These are phyloP conservation scores for Drosophila sucinea DNA, from an alignment of 1,140 invertebrate species.

Conservation along the genomic window DNA sequence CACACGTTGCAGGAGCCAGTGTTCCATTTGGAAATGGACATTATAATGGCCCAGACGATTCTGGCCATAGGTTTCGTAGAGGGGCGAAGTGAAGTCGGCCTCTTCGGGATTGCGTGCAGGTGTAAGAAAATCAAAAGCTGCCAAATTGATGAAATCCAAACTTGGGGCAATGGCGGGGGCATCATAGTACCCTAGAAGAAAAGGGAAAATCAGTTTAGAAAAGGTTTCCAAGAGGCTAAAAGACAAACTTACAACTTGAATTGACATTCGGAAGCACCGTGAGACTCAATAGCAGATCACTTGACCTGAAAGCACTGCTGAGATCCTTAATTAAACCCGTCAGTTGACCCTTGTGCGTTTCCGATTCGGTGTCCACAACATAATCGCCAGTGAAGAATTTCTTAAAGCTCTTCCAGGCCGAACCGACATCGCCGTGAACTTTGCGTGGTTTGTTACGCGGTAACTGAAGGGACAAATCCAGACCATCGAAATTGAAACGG, in stretches of 20 bases:
- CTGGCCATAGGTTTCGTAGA: slow-evolving; percentile 87
- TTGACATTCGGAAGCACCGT: slow-evolving; percentile 91
- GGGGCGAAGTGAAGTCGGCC: slow-evolving; percentile 89
- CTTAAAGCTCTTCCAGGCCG: slow-evolving; percentile 89
- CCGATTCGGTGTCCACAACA: slow-evolving; percentile 89
- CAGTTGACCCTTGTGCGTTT: slow-evolving; percentile 90
- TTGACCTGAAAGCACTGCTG: slow-evolving; percentile 86
- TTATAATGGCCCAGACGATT: slow-evolving; percentile 87
- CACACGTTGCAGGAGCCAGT: slow-evolving; percentile 87
- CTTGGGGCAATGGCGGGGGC: slow-evolving; percentile 88
- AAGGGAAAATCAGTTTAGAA: slow-evolving; percentile 21
- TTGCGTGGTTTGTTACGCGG: slow-evolving; percentile 90
- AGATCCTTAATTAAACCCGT: slow-evolving; percentile 88
- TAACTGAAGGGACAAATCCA: slow-evolving; percentile 93
- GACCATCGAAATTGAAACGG: slow-evolving; percentile 91
- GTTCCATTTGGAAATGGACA: slow-evolving; percentile 86
- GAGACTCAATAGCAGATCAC: slow-evolving; percentile 87
- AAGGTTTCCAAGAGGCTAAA: background rate
- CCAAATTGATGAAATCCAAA: slow-evolving; percentile 91
- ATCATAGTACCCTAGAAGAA: slow-evolving; percentile 92
- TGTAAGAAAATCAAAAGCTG: slow-evolving; percentile 91
- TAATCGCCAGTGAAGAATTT: slow-evolving; percentile 88
- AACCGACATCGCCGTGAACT: slow-evolving; percentile 86
- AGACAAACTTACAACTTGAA: slow-evolving; percentile 85
- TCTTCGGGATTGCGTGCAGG: slow-evolving; percentile 89